Base-by-base conservation (phyloP, 2,113 vertebrate genomes). In the Lamprotornis superbus region DNA sequence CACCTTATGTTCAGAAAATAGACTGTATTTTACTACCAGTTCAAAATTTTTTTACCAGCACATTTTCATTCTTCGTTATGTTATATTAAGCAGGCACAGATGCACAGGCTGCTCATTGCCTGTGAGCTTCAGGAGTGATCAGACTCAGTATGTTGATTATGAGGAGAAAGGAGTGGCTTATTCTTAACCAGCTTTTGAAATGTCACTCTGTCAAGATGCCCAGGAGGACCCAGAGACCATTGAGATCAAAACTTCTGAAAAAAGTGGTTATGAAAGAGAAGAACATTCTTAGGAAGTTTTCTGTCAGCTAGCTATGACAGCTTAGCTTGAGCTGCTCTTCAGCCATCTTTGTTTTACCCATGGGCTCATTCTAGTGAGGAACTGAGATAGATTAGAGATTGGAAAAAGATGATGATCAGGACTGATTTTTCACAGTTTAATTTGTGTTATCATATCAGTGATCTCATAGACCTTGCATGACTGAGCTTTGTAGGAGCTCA, bases 1-100 rank as follows among this genome's bases (percentile, higher is more conserved):
- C 74, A 94, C 65, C 57, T 87, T 96, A 46, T 87, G 46, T 67
- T 94, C 74, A 70, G 53, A 68, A 81, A 88, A 80, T 22, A 85
- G 21, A 14, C 12, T n/a, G 5, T 61, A 16, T 83, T 93, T 81
- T 61, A 35, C 63, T n/a, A 65, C 28, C 55, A 81, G 52, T 63
- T 44, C 61, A 74, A 74, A 9, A 2, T 46, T 75, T 79, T 92
- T 90, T 47, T 39, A 39, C 33, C 35, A 46, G 8, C 65, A 40
- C 28, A n/a, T 10, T 30, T 90, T 84, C n/a, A 63, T 81, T 86
- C 61, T 73, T 70, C 33, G 5, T 83, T 87, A 33, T 42, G 37
- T 46, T 65, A 11, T 59, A 67, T 76, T 49, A 80, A 86, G 42
- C 46, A 78, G 87, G 27, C 74, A 85, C 44, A 94, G 70, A 90